Conservation (phyloP, 2,888 invertebrate genomes). For the Leucania comma region DNA sequence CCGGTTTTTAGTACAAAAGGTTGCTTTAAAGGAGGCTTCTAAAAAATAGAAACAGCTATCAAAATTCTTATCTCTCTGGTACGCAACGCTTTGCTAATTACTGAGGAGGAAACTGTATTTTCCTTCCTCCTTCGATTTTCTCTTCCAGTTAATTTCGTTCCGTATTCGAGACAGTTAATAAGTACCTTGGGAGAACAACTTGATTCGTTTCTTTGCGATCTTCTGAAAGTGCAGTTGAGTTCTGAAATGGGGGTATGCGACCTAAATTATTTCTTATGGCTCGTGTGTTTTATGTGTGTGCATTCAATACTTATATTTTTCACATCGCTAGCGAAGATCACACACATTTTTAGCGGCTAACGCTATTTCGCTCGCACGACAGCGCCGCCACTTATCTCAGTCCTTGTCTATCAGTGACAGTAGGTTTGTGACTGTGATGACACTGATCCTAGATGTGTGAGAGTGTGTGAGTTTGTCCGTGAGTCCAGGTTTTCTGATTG, state of each 20-base stretch:
- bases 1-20: background rate
- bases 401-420: too few relatives aligned
- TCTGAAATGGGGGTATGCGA: background rate
- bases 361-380: too few relatives aligned
- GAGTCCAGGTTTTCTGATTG: too few relatives aligned
- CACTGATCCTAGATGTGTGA: too few relatives aligned
- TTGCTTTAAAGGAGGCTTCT: background rate
- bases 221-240: constrained; percentile 8
- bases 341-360: too few relatives aligned
- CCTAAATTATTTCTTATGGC: background rate
- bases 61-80: constrained; percentile 30
- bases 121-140: constrained; percentile 23
- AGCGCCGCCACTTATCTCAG: too few relatives aligned
- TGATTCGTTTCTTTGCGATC: constrained; percentile 18
- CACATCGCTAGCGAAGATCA: too few relatives aligned
- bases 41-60: constrained; percentile 4
- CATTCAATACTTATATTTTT: too few relatives aligned
- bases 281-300: too few relatives aligned
- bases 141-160: constrained; percentile 35
- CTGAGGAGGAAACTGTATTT: constrained; percentile 30
- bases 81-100: constrained; percentile 36
- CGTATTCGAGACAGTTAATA: constrained; percentile 33
- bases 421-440: too few relatives aligned
- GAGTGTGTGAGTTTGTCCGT: too few relatives aligned
- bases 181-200: constrained; percentile 25